Conservation (phyloP, 2,113 vertebrate genomes). For the Mobula hypostoma region DNA sequence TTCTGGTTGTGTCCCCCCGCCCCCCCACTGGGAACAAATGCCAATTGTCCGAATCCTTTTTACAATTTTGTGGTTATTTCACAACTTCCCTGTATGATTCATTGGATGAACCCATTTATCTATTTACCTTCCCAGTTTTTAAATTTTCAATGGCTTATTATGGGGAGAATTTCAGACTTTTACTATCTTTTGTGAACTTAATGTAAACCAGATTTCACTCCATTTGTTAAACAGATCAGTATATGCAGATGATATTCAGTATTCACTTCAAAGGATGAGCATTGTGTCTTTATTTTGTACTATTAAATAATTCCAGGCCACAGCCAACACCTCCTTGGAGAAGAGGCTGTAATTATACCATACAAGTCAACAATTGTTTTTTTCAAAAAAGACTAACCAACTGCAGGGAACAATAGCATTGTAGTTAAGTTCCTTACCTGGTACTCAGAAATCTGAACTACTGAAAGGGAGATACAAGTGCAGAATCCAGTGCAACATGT, state of each 20-base stretch:
- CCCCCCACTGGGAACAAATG: too few species aligned
- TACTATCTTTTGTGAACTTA: neutral
- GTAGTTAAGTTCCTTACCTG: too few species aligned
- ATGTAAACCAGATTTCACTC: neutral
- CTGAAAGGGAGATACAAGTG: too few species aligned
- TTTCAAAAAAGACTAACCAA: too few species aligned
- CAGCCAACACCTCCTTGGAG: neutral
- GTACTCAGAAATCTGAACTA: too few species aligned
- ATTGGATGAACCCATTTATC: neutral
- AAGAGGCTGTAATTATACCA: too few species aligned
- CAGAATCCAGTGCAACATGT: too few species aligned
- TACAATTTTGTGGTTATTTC: neutral
- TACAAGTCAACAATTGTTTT: too few species aligned
- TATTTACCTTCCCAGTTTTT: neutral
- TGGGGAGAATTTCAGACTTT: neutral
- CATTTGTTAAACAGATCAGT: neutral
- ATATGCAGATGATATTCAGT: neutral
- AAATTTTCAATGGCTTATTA: neutral
- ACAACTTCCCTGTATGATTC: neutral
- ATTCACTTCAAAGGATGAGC: neutral
- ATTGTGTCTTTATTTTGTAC: neutral
- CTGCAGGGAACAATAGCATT: too few species aligned
- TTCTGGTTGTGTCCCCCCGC: too few species aligned
- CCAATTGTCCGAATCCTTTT: too few species aligned
- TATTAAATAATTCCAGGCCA: neutral